Evolutionary conservation across 2,888 invertebrate species (phyloP), one percentile per base, ranked within the genome.

Genomic region (Sepioteuthis lessoniana): DNA sequence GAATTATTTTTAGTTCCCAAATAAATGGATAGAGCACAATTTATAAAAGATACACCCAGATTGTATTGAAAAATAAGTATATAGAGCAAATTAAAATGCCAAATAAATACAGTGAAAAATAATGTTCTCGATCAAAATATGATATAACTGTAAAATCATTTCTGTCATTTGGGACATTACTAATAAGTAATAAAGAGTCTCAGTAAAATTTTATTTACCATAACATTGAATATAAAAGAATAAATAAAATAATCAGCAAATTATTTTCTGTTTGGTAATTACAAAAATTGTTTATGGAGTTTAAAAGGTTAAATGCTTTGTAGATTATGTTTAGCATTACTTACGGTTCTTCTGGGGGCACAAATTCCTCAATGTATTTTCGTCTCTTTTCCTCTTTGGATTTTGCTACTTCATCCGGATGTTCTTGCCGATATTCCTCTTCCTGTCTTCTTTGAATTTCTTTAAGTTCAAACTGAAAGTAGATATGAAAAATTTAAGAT

Each of bases 381-480:
- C 96, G 95, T 94, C 96, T 95, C 94, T 95, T 95, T 91, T 96
- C 96, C 94, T 96, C 96, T 94, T 96, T 96, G 90, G 96, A 95
- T 93, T 94, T 94, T 42, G 95, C 94, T 35, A 95, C 95, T 95
- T 96, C 96, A 93, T 96, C 97, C 31, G 97, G 96, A 94, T 96
- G 96, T 95, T 96, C 95, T 93, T 94, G 94, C 92, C 95, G 94
- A 94, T 96, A 96, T 93, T 96, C 96, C 94, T 96, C 97, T 91
- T 96, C 96, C 94, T 96, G 96, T 94, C 95, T 95, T 95, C 96
- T 96, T 95, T 97, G 95, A 94, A 96, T 98, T 98, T 99, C 96
- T 95, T 96, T 96, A 94, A 96, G 96, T 95, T 96, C 96, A 96
- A 96, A 96, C 96, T 96, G 94, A 90, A 94, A 95, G 28, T 50